phyloP scores from a whole-genome alignment of 2,797 vertebrate species.

The Hemitrygon akajei region DNA sequence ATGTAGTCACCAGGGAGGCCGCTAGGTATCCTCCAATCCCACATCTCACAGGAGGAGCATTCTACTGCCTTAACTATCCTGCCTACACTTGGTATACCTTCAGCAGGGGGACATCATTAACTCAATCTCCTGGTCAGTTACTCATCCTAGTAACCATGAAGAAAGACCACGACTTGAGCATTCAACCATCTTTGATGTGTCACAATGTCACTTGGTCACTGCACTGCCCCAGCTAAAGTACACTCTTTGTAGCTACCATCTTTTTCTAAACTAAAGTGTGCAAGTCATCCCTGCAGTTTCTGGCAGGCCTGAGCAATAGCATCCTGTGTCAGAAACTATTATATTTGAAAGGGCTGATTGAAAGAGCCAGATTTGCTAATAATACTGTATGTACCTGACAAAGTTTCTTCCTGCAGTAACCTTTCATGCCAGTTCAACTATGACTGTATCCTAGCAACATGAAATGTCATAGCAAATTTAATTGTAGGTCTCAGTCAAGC shows the following conservation, averaged over 20 bases:
- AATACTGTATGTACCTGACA: conserved; percentile 39
- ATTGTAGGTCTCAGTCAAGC: neutral
- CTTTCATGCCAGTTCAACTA: conserved; percentile 41
- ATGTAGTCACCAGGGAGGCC: too few species aligned
- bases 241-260: neutral
- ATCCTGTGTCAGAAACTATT: neutral
- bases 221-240: neutral
- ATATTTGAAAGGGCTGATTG: conserved; percentile 26
- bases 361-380: conserved; percentile 34
- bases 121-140: neutral
- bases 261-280: neutral
- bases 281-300: neutral
- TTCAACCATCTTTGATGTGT: too few species aligned
- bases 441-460: conserved; percentile 52
- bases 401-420: conserved; percentile 42
- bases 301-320: neutral
- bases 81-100: neutral
- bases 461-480: conserved; percentile 38
- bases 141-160: neutral
- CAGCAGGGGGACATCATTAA: neutral
- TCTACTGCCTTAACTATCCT: too few species aligned
- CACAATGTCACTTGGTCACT: neutral
- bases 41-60: too few species aligned
- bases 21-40: too few species aligned
- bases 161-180: neutral